Evolutionary conservation across 2,888 invertebrate genomes (phyloP).

Genomic region (Gastracanthus pulcherrimus): DNA sequence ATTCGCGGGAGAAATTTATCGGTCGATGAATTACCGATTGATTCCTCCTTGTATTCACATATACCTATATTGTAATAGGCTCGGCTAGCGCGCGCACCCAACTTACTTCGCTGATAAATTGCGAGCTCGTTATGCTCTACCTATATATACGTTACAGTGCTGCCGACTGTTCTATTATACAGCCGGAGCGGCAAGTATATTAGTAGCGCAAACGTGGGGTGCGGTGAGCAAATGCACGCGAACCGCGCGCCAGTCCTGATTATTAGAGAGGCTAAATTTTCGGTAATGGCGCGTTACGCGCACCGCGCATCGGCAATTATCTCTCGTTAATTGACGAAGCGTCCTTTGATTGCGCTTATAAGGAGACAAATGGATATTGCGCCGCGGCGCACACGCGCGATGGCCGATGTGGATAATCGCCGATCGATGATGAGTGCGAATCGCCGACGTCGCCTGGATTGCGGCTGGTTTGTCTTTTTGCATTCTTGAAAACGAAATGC

Average conservation of each 20-base stretch:
- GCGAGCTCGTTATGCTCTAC: too few relatives aligned
- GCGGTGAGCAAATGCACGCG: background rate
- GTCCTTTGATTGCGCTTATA: constrained; percentile 5
- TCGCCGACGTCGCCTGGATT: too few relatives aligned
- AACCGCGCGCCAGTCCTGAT: background rate
- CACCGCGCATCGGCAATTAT: background rate
- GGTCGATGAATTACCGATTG: too few relatives aligned
- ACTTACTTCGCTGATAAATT: background rate
- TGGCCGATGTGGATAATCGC: background rate
- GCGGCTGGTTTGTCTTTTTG: too few relatives aligned
- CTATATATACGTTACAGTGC: too few relatives aligned
- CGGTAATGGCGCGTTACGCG: background rate
- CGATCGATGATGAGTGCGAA: background rate
- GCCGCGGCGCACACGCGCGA: background rate
- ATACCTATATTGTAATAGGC: too few relatives aligned
- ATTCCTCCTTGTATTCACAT: too few relatives aligned
- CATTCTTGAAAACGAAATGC: too few relatives aligned
- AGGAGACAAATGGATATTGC: background rate
- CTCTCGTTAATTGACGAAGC: background rate
- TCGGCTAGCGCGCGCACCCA: background rate
- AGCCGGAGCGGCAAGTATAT: background rate
- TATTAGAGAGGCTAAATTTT: constrained; percentile 1
- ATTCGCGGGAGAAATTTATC: too few relatives aligned
- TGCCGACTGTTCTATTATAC: too few relatives aligned
- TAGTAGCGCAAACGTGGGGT: background rate